phyloP scores from a whole-genome alignment of 2,113 vertebrate species.

The Podarcis muralis region DNA sequence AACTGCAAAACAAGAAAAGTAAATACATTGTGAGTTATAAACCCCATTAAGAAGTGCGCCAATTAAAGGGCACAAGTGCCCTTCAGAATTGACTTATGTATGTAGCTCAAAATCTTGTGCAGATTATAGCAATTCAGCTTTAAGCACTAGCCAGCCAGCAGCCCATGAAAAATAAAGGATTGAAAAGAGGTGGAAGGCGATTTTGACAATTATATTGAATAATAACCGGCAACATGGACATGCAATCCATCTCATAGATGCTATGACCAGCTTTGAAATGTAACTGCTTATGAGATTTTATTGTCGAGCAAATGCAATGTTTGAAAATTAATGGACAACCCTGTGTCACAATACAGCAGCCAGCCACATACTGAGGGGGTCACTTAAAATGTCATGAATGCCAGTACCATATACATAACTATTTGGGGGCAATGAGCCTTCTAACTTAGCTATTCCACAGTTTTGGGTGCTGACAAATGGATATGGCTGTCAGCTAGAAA shows the following conservation, averaged over 20 bases:
- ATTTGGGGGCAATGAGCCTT: background rate
- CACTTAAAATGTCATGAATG: background rate
- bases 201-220: conserved; percentile 23
- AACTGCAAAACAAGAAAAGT: conserved; percentile 92
- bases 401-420: conserved; percentile 15
- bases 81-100: conserved; percentile 37
- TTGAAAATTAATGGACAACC: conserved; percentile 27
- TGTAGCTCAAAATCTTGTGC: conserved; percentile 25
- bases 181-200: conserved; percentile 18
- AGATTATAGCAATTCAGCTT: conserved; percentile 56
- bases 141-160: conserved; percentile 72
- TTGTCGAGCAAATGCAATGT: conserved; percentile 44
- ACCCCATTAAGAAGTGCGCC: conserved; percentile 52
- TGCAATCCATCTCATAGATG: conserved; percentile 34
- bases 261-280: conserved; percentile 47
- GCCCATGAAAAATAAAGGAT: conserved; percentile 66
- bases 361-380: background rate
- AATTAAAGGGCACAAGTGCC: conserved; percentile 17
- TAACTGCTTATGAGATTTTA: conserved; percentile 28
- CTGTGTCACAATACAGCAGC: background rate
- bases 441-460: background rate
- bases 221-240: background rate
- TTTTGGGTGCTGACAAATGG: background rate
- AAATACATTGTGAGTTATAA: conserved; percentile 84
- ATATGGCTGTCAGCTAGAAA: background rate